Evolutionary conservation across 2,888 invertebrate species (phyloP).

Genomic region (Crocallis elinguaria): DNA sequence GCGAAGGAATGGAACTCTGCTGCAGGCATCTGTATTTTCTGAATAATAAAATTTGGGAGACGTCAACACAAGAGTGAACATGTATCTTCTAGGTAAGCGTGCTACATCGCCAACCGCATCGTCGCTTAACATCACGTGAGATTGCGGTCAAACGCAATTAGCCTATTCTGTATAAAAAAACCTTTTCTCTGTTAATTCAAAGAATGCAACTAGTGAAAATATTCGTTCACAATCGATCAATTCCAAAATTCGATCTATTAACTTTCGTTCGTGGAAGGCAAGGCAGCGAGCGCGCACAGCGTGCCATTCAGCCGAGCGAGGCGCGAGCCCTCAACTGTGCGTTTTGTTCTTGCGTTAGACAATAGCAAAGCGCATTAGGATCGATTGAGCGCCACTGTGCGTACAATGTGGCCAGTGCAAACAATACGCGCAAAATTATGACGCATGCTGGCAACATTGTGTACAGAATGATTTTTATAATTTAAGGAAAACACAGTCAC

Average conservation of each 20-base stretch:
- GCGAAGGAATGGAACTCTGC: no score
- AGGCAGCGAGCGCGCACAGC: no score
- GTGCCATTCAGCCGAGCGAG: conserved; percentile 43
- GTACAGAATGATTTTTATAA: conserved; percentile 26
- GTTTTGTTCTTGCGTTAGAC: conserved; percentile 64
- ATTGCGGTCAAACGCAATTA: no score
- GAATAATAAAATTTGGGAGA: no score
- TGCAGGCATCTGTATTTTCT: no score
- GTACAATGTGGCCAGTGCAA: conserved; percentile 60
- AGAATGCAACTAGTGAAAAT: no score
- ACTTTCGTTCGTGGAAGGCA: conserved; percentile 54
- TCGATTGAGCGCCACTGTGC: conserved; percentile 67
- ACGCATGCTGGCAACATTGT: conserved; percentile 34
- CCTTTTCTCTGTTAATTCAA: no score
- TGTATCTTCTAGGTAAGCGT: no score
- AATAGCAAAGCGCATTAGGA: conserved; percentile 68
- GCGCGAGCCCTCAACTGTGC: conserved; percentile 40
- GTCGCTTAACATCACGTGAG: no score
- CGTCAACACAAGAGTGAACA: no score
- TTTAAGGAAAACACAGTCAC: neutral
- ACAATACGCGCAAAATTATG: conserved; percentile 44
- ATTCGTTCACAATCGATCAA: conserved; percentile 39
- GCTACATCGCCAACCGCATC: no score
- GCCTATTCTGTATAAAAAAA: no score
- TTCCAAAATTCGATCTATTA: conserved; percentile 47